Conservation (phyloP, 2,113 vertebrate genomes). For the Cololabis saira region DNA sequence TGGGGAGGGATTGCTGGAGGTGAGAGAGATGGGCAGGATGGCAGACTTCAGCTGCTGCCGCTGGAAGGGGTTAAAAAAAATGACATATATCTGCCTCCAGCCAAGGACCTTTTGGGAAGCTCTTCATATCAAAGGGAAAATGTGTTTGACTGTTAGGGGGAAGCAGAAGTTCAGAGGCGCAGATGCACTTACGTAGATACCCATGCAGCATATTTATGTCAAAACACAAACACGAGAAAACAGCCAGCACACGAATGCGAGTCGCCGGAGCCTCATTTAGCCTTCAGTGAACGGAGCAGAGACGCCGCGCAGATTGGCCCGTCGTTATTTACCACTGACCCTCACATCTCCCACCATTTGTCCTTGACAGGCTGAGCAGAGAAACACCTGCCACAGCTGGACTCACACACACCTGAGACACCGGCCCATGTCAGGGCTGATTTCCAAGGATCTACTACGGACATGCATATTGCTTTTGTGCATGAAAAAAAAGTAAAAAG, state of each 20-base stretch:
- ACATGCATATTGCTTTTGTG: conserved; percentile 11
- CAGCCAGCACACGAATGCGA: background rate
- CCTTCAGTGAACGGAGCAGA: conserved; percentile 34
- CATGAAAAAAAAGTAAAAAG: background rate
- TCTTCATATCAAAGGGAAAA: conserved; percentile 80
- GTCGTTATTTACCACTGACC: conserved; percentile 50
- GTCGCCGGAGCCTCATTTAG: conserved; percentile 18
- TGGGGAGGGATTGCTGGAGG: conserved; percentile 83
- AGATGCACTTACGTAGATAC: background rate
- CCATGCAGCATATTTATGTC: background rate
- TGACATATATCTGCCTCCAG: conserved; percentile 84
- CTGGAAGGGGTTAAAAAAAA: conserved; percentile 71
- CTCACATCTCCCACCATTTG: conserved; percentile 51
- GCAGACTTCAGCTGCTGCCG: conserved; percentile 19
- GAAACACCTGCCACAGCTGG: conserved; percentile 53
- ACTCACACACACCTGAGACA: conserved; percentile 34
- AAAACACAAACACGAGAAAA: background rate
- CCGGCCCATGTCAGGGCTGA: conserved; percentile 11
- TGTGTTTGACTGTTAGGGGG: conserved; percentile 59
- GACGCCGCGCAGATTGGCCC: conserved; percentile 58
- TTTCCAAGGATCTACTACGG: conserved; percentile 2
- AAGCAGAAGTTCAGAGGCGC: conserved; percentile 41
- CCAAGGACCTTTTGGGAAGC: conserved; percentile 80
- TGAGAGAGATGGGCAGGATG: conserved; percentile 65
- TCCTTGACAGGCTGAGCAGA: conserved; percentile 61